These are phyloP conservation scores for Malurus cyaneus DNA, from an alignment of 2,113 vertebrate species.

Conservation along the genomic window DNA sequence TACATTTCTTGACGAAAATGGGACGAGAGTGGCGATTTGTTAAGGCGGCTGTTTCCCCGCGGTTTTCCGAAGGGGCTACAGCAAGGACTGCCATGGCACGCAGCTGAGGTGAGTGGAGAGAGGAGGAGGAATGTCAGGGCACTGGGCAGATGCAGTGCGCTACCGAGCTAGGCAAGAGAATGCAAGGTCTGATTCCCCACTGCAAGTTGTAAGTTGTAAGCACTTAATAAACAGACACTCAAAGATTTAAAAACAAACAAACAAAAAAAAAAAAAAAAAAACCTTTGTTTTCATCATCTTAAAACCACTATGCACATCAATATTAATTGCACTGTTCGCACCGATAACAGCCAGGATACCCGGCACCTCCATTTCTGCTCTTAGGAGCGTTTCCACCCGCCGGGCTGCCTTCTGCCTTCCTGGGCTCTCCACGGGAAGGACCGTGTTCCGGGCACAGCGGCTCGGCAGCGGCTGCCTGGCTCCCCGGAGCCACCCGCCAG, in stretches of 20 bases:
- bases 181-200: neutral
- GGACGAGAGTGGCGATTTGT: neutral
- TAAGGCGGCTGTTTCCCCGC: neutral
- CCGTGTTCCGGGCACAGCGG: accelerated
- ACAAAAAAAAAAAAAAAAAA: neutral
- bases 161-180: too few species aligned
- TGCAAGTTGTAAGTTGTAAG: neutral
- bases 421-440: neutral
- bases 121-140: neutral
- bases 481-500: neutral
- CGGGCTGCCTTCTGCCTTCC: neutral
- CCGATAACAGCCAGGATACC: neutral
- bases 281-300: neutral
- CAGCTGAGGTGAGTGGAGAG: neutral
- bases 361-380: neutral
- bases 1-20: neutral
- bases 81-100: neutral
- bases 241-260: neutral
- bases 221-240: neutral
- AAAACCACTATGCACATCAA: neutral
- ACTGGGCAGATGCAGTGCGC: neutral
- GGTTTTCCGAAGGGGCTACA: neutral
- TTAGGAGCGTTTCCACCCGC: accelerated
- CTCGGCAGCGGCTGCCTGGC: too few species aligned
- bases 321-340: neutral